Conservation (phyloP, 1,140 invertebrate genomes). For the Monochamus saltuarius region DNA sequence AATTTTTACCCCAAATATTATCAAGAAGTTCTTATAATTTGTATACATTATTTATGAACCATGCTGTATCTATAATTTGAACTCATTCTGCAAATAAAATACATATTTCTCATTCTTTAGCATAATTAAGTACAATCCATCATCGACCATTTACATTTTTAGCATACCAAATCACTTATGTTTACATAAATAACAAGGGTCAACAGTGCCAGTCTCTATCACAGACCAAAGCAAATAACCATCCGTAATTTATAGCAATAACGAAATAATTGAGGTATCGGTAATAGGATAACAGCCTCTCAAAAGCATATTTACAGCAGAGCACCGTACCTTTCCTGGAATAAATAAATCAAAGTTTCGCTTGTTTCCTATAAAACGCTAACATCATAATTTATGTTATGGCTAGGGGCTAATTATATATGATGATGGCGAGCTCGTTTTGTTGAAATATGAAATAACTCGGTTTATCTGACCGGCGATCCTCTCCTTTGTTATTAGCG, state of each 20-base stretch:
- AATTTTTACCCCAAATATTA: no score
- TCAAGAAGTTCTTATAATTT: no score
- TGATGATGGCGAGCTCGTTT: constrained; percentile 46
- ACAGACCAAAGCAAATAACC: background rate
- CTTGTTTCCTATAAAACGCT: constrained; percentile 46
- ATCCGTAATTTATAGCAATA: constrained; percentile 4
- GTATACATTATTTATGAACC: no score
- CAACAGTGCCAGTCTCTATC: no score
- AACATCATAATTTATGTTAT: constrained; percentile 49
- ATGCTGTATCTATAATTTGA: no score
- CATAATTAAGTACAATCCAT: no score
- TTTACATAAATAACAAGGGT: no score
- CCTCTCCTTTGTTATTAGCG: constrained; percentile 46
- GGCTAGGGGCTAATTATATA: constrained; percentile 47
- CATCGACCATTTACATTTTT: no score
- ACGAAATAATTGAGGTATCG: constrained; percentile 2
- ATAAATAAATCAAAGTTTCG: constrained; percentile 42
- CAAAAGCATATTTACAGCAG: constrained; percentile 7
- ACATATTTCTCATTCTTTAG: no score
- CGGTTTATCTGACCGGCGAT: constrained; percentile 37
- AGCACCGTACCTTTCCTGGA: constrained; percentile 1
- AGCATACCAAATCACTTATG: no score
- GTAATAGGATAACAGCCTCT: background rate
- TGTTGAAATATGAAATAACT: constrained; percentile 49
- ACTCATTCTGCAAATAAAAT: no score